These are phyloP conservation scores for Stratiomys singularior DNA, from an alignment of 2,888 invertebrate species.

Conservation along the genomic window DNA sequence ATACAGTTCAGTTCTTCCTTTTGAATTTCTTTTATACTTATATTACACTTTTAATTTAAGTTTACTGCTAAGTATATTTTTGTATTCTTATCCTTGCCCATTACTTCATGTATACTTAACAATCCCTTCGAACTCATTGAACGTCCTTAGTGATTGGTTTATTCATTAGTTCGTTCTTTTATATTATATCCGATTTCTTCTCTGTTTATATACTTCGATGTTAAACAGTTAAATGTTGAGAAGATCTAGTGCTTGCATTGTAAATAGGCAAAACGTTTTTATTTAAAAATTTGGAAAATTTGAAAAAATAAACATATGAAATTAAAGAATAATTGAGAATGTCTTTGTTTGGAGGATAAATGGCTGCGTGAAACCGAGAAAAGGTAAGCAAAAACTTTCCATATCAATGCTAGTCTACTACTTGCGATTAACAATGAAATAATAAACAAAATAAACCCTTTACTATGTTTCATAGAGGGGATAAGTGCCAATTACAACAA, in stretches of 20 bases:
- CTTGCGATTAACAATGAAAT: too few species aligned
- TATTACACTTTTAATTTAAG: background rate
- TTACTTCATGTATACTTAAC: background rate
- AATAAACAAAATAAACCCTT: too few species aligned
- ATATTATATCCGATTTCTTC: background rate
- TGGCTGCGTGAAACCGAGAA: too few species aligned
- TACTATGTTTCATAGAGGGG: too few species aligned
- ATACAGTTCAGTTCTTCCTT: background rate
- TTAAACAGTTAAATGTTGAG: slow-evolving; percentile 13
- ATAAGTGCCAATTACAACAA: too few species aligned
- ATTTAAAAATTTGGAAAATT: slow-evolving; percentile 33
- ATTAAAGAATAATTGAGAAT: slow-evolving; percentile 9
- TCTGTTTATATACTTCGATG: background rate
- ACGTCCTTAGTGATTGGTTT: too few species aligned
- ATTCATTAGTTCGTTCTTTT: background rate
- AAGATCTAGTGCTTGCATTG: slow-evolving; percentile 20
- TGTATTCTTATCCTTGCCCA: background rate
- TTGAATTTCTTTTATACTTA: background rate
- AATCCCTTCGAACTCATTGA: background rate
- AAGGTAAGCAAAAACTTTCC: too few species aligned
- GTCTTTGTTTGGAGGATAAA: too few species aligned
- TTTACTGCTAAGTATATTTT: background rate
- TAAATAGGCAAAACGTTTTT: slow-evolving; percentile 44
- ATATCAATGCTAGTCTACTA: too few species aligned
- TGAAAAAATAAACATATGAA: slow-evolving; percentile 28